A percentile compares a stretch with the other conserved stretches of the same genome.
These are phyloP conservation scores for Vesta saturnalis DNA, from an alignment of 2,888 invertebrate genomes.

Conservation along the genomic window DNA sequence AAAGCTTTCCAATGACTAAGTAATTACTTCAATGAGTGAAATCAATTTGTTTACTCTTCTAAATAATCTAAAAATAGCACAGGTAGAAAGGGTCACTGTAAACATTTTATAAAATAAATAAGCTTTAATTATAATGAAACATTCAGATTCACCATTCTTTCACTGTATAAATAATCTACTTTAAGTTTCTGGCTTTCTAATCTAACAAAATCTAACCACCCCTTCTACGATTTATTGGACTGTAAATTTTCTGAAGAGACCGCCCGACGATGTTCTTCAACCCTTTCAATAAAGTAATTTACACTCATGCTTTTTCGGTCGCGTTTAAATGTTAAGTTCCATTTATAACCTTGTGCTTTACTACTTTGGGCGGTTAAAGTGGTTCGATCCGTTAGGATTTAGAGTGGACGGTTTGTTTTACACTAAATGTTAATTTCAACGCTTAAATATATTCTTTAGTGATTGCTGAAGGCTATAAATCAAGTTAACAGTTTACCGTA, in stretches of 20 bases:
- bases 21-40: neutral
- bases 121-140: slow-evolving; percentile 1
- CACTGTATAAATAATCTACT: neutral
- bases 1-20: neutral
- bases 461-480: neutral
- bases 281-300: slow-evolving; percentile 1
- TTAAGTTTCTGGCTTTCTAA: neutral
- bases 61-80: neutral
- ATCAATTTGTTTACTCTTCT: neutral
- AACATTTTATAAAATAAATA: neutral
- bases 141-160: neutral
- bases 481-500: too few relatives aligned
- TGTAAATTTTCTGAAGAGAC: neutral
- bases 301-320: neutral
- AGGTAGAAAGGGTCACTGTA: neutral
- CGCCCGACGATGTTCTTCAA: neutral
- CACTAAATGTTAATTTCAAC: neutral
- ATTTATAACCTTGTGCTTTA: neutral
- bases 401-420: neutral
- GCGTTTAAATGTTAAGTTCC: neutral
- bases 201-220: slow-evolving; percentile 1
- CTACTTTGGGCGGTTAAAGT: neutral
- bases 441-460: neutral
- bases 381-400: neutral
- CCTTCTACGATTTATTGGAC: slow-evolving; percentile 1